Percentiles rank a stretch among this genome's conserved stretches.
Evolutionary conservation across 2,888 invertebrate genomes (phyloP).

Genomic region (Drosophila helvetica): DNA sequence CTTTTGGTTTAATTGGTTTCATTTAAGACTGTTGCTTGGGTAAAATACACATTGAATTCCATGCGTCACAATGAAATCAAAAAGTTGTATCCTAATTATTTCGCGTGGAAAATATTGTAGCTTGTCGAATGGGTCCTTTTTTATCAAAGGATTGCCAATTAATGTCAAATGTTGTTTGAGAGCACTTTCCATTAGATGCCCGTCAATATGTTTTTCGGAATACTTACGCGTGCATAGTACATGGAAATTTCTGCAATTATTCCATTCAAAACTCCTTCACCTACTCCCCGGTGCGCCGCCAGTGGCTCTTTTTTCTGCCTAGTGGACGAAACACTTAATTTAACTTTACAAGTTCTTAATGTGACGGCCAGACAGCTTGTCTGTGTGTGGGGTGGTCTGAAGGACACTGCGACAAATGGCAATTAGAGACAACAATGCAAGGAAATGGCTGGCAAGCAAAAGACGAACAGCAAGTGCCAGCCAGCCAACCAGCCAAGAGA

Average conservation of each 20-base stretch:
- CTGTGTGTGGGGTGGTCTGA: constrained; percentile 18
- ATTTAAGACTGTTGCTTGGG: neutral
- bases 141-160: no score
- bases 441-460: constrained; percentile 31
- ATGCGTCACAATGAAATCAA: no score
- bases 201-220: neutral
- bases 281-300: constrained; percentile 51
- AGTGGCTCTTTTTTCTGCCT: constrained; percentile 67
- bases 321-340: constrained; percentile 75
- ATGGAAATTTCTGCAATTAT: constrained; percentile 13
- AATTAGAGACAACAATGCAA: constrained; percentile 72
- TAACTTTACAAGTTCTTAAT: constrained; percentile 78
- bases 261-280: constrained; percentile 41
- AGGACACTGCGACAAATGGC: constrained; percentile 63
- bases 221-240: constrained; percentile 7
- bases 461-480: constrained; percentile 16
- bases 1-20: neutral
- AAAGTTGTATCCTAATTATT: no score
- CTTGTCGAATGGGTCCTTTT: no score
- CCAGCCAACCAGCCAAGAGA: neutral
- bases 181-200: no score
- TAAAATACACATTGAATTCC: no score
- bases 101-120: no score
- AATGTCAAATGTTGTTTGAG: no score
- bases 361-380: constrained; percentile 67